A percentile compares a stretch with the other conserved stretches of the same genome.
These are phyloP conservation scores for Periplaneta americana DNA, from an alignment of 1,140 invertebrate species.

Conservation along the genomic window DNA sequence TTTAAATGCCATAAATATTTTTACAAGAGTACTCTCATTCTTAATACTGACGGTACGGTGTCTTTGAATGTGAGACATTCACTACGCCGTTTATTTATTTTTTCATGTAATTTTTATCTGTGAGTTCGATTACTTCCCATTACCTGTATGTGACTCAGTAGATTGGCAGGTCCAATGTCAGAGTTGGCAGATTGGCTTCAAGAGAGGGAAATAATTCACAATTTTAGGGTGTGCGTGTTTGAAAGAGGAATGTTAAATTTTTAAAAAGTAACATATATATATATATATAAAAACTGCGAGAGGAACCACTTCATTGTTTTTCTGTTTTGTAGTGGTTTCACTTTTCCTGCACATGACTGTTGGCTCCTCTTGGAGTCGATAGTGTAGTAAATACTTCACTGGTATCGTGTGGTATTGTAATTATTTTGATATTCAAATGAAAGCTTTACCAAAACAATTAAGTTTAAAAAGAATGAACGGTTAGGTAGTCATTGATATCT, in stretches of 20 bases:
- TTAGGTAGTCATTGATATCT: neutral
- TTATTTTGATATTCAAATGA: neutral
- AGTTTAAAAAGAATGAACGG: neutral
- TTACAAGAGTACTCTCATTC: neutral
- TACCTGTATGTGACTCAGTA: too few species aligned
- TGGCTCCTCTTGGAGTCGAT: neutral
- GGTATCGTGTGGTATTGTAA: neutral
- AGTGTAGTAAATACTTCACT: neutral
- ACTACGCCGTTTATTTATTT: neutral
- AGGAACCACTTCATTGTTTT: neutral
- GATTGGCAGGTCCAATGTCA: neutral
- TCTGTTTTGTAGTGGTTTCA: neutral
- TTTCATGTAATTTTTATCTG: neutral
- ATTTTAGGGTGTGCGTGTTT: neutral
- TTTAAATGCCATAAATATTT: neutral
- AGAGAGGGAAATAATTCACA: neutral
- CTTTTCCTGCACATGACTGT: neutral
- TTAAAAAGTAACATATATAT: neutral
- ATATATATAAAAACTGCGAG: neutral
- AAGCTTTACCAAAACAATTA: neutral
- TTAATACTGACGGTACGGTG: neutral
- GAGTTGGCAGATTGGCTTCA: neutral
- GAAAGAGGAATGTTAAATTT: neutral
- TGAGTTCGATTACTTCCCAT: neutral
- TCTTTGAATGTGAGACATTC: neutral